Percentiles rank a stretch among this genome's conserved stretches.
Evolutionary conservation across 2,113 vertebrate species (phyloP).

Genomic region (Aviceda subcristata): DNA sequence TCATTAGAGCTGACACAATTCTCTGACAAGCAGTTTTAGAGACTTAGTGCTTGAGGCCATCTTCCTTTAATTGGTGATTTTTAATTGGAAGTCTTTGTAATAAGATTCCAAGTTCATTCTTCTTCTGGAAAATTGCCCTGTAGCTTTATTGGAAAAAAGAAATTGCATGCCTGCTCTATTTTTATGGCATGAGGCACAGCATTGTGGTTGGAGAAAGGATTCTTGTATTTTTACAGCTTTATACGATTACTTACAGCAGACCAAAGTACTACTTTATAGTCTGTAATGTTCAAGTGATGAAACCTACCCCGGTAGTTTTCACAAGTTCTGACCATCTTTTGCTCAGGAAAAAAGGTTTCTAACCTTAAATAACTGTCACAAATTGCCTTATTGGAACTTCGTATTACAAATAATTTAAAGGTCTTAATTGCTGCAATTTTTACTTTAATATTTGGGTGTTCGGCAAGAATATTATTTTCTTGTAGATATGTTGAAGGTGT

Average conservation of each 20-base stretch:
- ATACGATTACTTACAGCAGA: slow-evolving; percentile 9
- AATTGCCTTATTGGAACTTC: neutral
- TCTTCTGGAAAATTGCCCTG: slow-evolving; percentile 28
- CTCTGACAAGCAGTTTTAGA: neutral
- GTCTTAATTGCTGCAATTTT: neutral
- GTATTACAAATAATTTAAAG: neutral
- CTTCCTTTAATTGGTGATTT: slow-evolving; percentile 48
- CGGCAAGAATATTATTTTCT: neutral
- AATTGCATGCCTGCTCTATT: slow-evolving; percentile 1
- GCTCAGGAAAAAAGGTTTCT: neutral
- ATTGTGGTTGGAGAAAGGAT: neutral
- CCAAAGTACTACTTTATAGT: neutral
- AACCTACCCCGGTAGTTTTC: neutral
- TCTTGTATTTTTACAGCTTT: slow-evolving; percentile 46
- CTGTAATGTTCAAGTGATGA: neutral
- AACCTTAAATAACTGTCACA: neutral
- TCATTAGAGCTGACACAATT: neutral
- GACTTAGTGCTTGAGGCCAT: neutral
- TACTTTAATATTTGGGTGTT: neutral
- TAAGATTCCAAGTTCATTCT: slow-evolving; percentile 13
- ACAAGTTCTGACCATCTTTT: slow-evolving; percentile 9
- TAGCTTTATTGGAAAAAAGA: slow-evolving; percentile 1
- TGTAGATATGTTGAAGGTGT: neutral
- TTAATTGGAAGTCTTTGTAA: slow-evolving; percentile 20
- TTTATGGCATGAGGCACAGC: slow-evolving; percentile 19